phyloP scores from a whole-genome alignment of 2,888 invertebrate species.

The Athetis lepigone region DNA sequence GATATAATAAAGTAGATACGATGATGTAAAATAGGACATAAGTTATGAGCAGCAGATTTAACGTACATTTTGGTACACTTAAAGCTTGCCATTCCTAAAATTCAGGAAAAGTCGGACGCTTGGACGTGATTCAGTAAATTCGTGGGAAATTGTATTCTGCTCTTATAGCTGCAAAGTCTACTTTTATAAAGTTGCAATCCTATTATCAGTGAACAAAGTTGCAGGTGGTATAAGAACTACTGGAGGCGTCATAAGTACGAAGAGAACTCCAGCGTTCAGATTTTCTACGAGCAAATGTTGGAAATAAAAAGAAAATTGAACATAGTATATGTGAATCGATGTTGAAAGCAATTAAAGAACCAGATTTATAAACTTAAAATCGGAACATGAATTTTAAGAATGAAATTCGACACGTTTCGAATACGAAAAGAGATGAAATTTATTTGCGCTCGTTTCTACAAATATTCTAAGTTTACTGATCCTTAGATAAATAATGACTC shows the following conservation, averaged over 20 bases:
- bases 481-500: too few species aligned
- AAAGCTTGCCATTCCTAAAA: neutral
- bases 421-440: neutral
- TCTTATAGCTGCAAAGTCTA: neutral
- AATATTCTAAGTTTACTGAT: neutral
- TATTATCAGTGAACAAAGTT: neutral
- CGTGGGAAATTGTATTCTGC: neutral
- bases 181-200: conserved; percentile 1
- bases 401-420: neutral
- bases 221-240: neutral
- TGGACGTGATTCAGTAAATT: conserved; percentile 1
- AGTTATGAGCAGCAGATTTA: conserved; percentile 3
- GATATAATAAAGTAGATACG: too few species aligned
- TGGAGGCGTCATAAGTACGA: neutral
- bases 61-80: conserved; percentile 3
- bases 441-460: too few species aligned
- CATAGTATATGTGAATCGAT: too few species aligned
- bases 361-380: neutral
- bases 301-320: too few species aligned
- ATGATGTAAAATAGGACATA: neutral
- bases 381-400: neutral
- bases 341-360: neutral
- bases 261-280: neutral
- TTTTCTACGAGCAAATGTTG: neutral
- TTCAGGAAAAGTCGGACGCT: neutral